A percentile compares a stretch with the other conserved stretches of the same genome.
phyloP scores from a whole-genome alignment of 92 coral and sea anemone genomes.

The Porites rus region DNA sequence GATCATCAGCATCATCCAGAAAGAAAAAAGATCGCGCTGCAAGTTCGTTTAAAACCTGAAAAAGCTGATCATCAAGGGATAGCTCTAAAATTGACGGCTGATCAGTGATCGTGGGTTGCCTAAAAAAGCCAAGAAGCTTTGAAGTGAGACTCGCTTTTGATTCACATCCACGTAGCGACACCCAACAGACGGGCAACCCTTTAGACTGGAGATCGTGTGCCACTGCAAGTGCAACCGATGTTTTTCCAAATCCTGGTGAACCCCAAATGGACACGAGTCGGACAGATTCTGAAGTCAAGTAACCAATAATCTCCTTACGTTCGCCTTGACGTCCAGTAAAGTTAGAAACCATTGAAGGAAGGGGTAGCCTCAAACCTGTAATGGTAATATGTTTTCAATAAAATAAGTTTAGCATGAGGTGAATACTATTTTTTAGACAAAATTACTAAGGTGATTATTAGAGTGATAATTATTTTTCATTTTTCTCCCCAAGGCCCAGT shows the following conservation, averaged over 20 bases:
- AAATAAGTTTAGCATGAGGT: too few relatives aligned
- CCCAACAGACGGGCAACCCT: slow-evolving; percentile 29
- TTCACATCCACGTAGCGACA: slow-evolving; percentile 3
- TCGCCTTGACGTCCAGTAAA: slow-evolving; percentile 39
- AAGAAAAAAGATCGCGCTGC: slow-evolving; percentile 1
- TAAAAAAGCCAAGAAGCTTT: neutral
- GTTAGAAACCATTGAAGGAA: slow-evolving; percentile 22
- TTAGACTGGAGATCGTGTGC: slow-evolving; percentile 27
- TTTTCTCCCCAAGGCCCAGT: too few relatives aligned
- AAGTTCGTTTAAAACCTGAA: neutral
- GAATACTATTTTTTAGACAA: too few relatives aligned
- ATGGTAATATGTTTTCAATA: neutral
- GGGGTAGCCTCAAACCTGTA: neutral
- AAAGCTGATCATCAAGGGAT: slow-evolving; percentile 8
- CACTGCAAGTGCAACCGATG: slow-evolving; percentile 30
- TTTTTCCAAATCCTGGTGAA: slow-evolving; percentile 55
- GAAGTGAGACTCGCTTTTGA: slow-evolving; percentile 18
- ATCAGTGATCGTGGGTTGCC: neutral
- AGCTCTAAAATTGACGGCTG: neutral
- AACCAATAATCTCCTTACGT: slow-evolving; percentile 15
- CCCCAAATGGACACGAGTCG: slow-evolving; percentile 43
- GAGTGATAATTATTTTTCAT: too few relatives aligned
- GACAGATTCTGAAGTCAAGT: slow-evolving; percentile 11
- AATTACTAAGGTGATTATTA: too few relatives aligned
- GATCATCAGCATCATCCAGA: slow-evolving; percentile 49